Conservation (phyloP, 2,113 vertebrate species). For the Varanus komodoensis region DNA sequence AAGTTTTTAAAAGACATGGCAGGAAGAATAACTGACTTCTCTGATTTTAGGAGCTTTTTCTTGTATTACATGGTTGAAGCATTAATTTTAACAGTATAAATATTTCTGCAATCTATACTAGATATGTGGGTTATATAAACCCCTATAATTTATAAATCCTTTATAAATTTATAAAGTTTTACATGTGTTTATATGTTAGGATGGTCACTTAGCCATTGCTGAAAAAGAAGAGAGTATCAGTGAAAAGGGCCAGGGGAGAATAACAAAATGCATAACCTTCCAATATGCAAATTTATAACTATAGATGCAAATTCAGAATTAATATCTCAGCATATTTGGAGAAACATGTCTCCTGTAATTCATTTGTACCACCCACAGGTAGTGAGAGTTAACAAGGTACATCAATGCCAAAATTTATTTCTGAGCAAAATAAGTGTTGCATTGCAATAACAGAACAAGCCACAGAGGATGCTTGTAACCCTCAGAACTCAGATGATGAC, state of each 20-base stretch:
- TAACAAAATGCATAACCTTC: no score
- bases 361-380: no score
- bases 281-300: no score
- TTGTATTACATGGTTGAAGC: not conserved
- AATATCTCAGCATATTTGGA: no score
- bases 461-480: no score
- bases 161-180: not conserved
- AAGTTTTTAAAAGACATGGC: conserved; percentile 35
- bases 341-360: no score
- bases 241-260: no score
- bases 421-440: not conserved
- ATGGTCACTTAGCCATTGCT: no score
- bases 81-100: not conserved
- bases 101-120: not conserved
- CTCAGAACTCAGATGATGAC: no score
- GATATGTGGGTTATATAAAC: not conserved
- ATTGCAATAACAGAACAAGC: not conserved
- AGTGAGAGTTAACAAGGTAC: no score
- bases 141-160: not conserved
- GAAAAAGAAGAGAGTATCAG: no score
- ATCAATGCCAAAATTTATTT: not conserved
- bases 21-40: not conserved
- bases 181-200: not conserved
- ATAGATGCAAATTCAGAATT: no score
- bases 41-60: not conserved